These are phyloP conservation scores for Drosophila melanocephala DNA, from an alignment of 2,888 invertebrate species.

Conservation along the genomic window DNA sequence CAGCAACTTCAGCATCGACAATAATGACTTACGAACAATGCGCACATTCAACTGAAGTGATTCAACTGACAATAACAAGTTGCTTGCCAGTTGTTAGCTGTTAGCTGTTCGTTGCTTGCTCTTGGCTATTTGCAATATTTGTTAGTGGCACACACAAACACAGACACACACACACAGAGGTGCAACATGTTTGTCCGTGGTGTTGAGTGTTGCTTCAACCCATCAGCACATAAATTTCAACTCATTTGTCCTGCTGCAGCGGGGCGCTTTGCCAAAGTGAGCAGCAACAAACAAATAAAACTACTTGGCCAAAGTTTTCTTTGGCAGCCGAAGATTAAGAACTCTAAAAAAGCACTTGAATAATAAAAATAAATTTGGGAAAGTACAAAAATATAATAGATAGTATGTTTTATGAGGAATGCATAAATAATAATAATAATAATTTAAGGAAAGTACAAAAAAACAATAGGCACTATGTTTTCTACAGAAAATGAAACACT, in stretches of 20 bases:
- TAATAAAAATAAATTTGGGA: not conserved
- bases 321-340: conserved; percentile 6
- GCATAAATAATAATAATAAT: too few relatives aligned
- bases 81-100: conserved; percentile 17
- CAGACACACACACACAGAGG: conserved; percentile 11
- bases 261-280: conserved; percentile 63
- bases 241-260: conserved; percentile 58
- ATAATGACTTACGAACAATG: conserved; percentile 62
- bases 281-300: conserved; percentile 60
- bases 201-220: conserved; percentile 23
- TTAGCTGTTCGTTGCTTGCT: conserved; percentile 12
- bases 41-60: conserved; percentile 50
- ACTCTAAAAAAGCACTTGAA: conserved; percentile 1
- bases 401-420: too few relatives aligned
- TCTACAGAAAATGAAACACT: not conserved
- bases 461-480: not conserved
- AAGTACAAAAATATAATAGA: not conserved
- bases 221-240: conserved; percentile 64
- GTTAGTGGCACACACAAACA: conserved; percentile 1
- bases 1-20: conserved; percentile 25
- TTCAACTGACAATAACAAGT: conserved; percentile 70
- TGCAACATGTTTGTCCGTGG: conserved; percentile 53
- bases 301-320: not conserved
- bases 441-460: not conserved
- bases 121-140: conserved; percentile 22